Base-by-base conservation (phyloP, 2,113 vertebrate species). In the Phasianus colchicus region DNA sequence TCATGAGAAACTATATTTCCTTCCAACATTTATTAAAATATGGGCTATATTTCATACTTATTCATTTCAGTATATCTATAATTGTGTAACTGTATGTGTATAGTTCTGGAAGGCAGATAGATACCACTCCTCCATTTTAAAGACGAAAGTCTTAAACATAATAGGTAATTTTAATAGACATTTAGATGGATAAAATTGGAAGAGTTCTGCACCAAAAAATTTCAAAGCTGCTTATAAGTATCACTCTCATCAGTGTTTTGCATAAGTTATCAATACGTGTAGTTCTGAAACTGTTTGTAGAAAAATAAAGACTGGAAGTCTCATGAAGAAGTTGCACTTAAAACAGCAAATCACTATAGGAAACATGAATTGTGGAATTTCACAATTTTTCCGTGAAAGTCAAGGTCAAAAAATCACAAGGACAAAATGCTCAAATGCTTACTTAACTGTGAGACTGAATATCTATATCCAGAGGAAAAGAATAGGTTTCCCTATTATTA, bases 401-500 rank as follows among this genome's bases (percentile, higher is more conserved):
- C 69, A 86, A 90, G 65, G 86, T 22, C 36, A 71, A 89, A 93
- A 80, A 47, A 21, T 0, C 20, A 57, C 12, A 93, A 90, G 80
- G 61, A 48, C 17, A 72, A 88, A 93, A 75, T 36, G 1, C 50
- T 93, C 66, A 85, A 61, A 67, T 65, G 9, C 55, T 91, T 89
- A 79, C 63, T 65, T 32, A 63, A 6, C 11, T 64, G 67, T 40
- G 47, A 88, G 71, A 58, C 2, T n/a, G 27, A 63, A 73, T 10
- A 5, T 77, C 29, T 66, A 38, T 81, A 88, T 88, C 50, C 25
- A 90, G 73, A 69, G 40, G 24, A 43, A 93, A 88, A 94, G 11
- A 90, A 81, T 60, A 92, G 22, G 11, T 73, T 72, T 20, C 60
- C 60, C 65, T 88, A 78, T 92, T 84, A 93, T 94, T 88, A 74